Base-by-base conservation (phyloP, 2,797 vertebrate genomes). In the Anableps anableps region DNA sequence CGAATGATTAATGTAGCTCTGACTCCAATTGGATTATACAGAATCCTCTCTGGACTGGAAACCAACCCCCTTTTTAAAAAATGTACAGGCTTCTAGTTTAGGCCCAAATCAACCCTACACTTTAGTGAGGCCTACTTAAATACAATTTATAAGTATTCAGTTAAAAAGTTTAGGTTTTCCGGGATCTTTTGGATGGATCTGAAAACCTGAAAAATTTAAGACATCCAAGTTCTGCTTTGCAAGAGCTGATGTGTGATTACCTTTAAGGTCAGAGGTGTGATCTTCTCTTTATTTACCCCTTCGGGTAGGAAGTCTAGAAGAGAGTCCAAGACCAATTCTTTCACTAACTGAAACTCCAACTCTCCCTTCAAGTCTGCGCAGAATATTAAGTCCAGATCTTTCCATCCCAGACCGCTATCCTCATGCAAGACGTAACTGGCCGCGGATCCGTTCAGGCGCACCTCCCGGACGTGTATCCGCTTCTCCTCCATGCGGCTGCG, bases 311-410 rank as follows among this genome's bases (percentile, higher is more conserved):
- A 99, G 93, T 99, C 98, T 87, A 99, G 95, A 58, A 99, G 97
- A 81, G 97, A 98, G 91, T 99, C 97, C 88, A 99, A 93, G 81
- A 99, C 98, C 58, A 98, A 97, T 81, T 99, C 97, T 91, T 99
- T 99, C 76, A 99, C 97, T 36, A 95, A 98, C 95, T 97, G 97
- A 92, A 99, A 99, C 92, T 98, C 98, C 88, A 95, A 93, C 93
- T 99, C 98, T 45, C 97, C 97, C 73, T 96, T 97, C 74, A 99
- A 95, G 51, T 99, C 97, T 1, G 97, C 97, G 86, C 98, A 98
- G 96, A 99, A 99, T 94, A 99, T 99, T 85, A 99, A 95, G 94
- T 99, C 98, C 93, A 99, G 95, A 90, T 99, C 98, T 90, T 99
- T 99, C 96, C 99, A 99, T 14, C 98, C 98, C 83, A 99, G 95